Evolutionary conservation across 64 coral and sea anemone species (phyloP), one percentile per base, ranked within the genome.

Genomic region (Cladopsammia gracilis): DNA sequence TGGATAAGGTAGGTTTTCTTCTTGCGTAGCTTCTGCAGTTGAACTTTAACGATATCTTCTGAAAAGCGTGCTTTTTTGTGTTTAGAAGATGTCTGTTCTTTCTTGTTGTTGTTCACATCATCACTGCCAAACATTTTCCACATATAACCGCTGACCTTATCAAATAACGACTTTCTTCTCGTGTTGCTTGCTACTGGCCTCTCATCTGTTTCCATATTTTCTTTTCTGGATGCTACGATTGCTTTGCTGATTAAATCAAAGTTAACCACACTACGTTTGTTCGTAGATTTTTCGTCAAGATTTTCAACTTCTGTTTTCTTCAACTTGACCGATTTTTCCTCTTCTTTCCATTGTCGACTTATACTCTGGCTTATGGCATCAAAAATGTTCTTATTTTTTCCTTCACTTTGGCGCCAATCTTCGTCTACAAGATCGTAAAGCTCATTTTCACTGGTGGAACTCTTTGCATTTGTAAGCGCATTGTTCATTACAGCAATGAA

Each of bases 401-500:
- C 34, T 45, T 3, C 45, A 14, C 18, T 20, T 3, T 46, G 8
- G 9, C 60, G 50, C 5, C 18, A 16, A 34, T 46, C 62, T 18
- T 86, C 70, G 24, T 74, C 90, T 9, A 68, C 60, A 46, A 77
- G 81, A 8, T 87, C 85, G 26, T 86, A 64, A 5, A 77, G 58
- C 25, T 52, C 71, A 19, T 47, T 70, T 13, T 93, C 82, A 52
- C 58, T 53, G 10, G 10, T 50, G 23, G 25, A 34, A 6, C n/a
- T 58, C 48, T 58, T 77, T 77, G 58, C 82, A 16, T 86, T 71
- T 25, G 56, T n/a, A 58, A 86, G 75, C n/a, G 90, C 73, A 23
- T 87, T 71, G 48, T 93, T 93, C 62, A 93, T n/a, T 45, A 87
- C 69, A 6, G 75, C 71, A 13, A 93, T 76, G 25, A 78, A 86